Evolutionary conservation across 2,797 vertebrate species (phyloP).

Genomic region (Oryzias dopingdopingensis): DNA sequence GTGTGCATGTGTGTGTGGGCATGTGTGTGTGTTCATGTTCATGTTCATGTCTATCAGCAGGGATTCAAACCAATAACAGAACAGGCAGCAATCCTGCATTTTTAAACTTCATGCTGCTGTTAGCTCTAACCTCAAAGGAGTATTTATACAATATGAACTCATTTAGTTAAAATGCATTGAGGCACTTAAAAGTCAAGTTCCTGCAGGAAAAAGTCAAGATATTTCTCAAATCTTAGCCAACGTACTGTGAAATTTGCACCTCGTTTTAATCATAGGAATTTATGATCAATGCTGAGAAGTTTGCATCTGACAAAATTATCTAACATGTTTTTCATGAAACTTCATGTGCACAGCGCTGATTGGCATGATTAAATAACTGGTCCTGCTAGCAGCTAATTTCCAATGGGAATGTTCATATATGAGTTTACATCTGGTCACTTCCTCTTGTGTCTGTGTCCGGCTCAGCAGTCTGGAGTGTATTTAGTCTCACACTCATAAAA

Average conservation of each 20-base stretch:
- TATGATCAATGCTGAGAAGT: not conserved
- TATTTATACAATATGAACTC: slow-evolving; percentile 7
- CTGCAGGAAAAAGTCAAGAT: slow-evolving; percentile 20
- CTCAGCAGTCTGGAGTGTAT: slow-evolving; percentile 28
- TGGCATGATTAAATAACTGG: slow-evolving; percentile 39
- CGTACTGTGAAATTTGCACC: slow-evolving; percentile 18
- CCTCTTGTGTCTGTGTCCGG: slow-evolving; percentile 29
- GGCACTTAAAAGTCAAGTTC: slow-evolving; percentile 12
- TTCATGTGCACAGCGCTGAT: slow-evolving; percentile 15
- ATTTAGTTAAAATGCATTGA: slow-evolving; percentile 6
- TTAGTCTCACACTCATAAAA: slow-evolving; percentile 64
- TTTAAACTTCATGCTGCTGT: slow-evolving; percentile 16
- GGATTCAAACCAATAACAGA: slow-evolving; percentile 30
- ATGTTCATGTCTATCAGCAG: not conserved
- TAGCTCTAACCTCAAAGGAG: slow-evolving; percentile 2
- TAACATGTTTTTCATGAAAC: not conserved
- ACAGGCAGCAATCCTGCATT: slow-evolving; percentile 20
- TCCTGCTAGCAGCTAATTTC: slow-evolving; percentile 20
- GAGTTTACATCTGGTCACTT: slow-evolving; percentile 35
- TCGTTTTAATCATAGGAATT: slow-evolving; percentile 26
- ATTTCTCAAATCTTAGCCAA: slow-evolving; percentile 36
- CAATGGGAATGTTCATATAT: slow-evolving; percentile 17
- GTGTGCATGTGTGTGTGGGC: no score
- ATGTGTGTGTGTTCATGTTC: no score
- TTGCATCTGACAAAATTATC: not conserved